Percentiles rank a stretch among this genome's conserved stretches.
Evolutionary conservation across 2,797 vertebrate species (phyloP).

Genomic region (Odontamblyopus lacepedii): DNA sequence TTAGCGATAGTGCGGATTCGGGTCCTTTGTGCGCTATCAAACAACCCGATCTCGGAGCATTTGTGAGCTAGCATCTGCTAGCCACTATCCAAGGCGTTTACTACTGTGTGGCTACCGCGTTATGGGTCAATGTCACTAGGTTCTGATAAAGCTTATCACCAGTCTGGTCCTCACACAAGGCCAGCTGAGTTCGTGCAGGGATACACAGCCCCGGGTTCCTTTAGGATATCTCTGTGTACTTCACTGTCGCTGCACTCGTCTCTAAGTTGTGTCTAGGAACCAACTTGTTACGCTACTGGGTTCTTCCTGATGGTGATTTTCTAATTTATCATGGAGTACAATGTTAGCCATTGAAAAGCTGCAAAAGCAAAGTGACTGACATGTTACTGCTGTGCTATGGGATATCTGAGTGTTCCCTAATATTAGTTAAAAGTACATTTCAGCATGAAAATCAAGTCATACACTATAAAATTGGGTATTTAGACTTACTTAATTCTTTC

Average conservation of each 20-base stretch:
- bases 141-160: conserved; percentile 17
- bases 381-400: neutral
- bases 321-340: neutral
- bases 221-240: neutral
- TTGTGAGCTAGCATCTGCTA: conserved; percentile 43
- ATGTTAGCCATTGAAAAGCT: neutral
- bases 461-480: too few relatives aligned
- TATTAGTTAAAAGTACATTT: neutral
- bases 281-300: neutral
- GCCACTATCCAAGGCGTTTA: conserved; percentile 33
- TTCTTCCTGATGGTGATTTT: neutral
- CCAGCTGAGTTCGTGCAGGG: neutral
- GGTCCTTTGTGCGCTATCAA: neutral
- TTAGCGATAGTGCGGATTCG: neutral
- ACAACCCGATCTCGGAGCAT: neutral
- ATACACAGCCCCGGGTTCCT: neutral
- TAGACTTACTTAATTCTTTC: too few relatives aligned
- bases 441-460: neutral
- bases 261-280: neutral
- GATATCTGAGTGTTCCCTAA: neutral
- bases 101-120: conserved; percentile 12
- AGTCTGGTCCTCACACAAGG: neutral
- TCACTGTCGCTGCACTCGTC: conserved; percentile 10
- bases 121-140: conserved; percentile 39
- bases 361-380: neutral